Evolutionary conservation across 2,113 vertebrate species (phyloP).

Genomic region (Peromyscus maniculatus): DNA sequence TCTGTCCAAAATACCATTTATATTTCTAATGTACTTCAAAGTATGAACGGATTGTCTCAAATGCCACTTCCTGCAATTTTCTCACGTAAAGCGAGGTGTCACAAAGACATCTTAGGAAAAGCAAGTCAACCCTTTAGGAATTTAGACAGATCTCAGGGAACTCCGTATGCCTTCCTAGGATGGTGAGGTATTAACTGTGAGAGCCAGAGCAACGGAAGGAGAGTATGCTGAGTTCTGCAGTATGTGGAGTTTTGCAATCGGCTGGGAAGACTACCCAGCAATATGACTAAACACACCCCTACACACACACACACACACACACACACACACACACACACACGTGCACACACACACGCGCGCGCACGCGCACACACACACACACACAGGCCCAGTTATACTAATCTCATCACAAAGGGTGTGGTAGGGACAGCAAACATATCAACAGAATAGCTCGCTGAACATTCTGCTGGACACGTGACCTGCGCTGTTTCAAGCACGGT

Average conservation of each 20-base stretch:
- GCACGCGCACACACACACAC: neutral
- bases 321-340: neutral
- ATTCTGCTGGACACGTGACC: neutral
- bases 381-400: neutral
- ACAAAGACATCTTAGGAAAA: constrained; percentile 40
- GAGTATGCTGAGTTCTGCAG: neutral
- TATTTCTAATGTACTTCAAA: constrained; percentile 29
- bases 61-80: constrained; percentile 30
- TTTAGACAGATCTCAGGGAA: neutral
- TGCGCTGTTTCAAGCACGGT: neutral
- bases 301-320: neutral
- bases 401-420: neutral
- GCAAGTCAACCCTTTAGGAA: neutral
- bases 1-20: neutral
- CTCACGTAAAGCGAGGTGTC: neutral
- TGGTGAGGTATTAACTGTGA: neutral
- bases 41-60: neutral
- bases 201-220: too few relatives aligned
- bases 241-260: neutral
- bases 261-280: neutral
- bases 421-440: neutral
- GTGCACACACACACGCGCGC: neutral
- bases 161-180: neutral
- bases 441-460: too few relatives aligned
- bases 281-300: neutral